These are phyloP conservation scores for Poeciliopsis presidionis DNA, from an alignment of 2,797 vertebrate genomes.

Conservation along the genomic window DNA sequence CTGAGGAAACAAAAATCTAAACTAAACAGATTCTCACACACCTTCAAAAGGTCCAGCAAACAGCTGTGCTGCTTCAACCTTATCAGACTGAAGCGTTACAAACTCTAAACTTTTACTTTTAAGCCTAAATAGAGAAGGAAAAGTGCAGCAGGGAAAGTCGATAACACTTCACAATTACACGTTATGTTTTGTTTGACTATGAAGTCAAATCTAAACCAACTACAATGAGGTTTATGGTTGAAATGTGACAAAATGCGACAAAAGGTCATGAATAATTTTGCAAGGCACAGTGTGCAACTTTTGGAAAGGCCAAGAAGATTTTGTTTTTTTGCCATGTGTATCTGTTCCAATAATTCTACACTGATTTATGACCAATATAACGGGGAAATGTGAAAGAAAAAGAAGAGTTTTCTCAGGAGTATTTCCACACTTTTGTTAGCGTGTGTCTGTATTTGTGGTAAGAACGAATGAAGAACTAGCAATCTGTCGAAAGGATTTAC, in stretches of 20 bases:
- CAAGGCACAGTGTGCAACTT: conserved; percentile 1
- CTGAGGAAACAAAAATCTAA: not conserved
- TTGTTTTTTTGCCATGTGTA: not conserved
- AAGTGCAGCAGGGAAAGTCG: not conserved
- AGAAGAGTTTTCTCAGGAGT: not conserved
- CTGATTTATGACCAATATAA: not conserved
- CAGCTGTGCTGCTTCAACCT: not conserved
- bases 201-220: not conserved
- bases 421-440: not conserved
- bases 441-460: not conserved
- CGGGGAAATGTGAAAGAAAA: not conserved
- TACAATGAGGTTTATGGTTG: not conserved
- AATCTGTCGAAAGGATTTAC: not conserved
- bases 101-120: not conserved
- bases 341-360: not conserved
- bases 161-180: not conserved
- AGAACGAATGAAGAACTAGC: not conserved
- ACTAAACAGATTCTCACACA: not conserved
- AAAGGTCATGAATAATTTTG: not conserved
- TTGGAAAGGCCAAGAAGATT: not conserved
- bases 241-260: not conserved
- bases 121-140: not conserved
- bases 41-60: not conserved
- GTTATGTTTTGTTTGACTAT: not conserved
- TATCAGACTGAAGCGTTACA: not conserved